Conservation (phyloP, 2,888 invertebrate species). For the Argyresthia goedartella region DNA sequence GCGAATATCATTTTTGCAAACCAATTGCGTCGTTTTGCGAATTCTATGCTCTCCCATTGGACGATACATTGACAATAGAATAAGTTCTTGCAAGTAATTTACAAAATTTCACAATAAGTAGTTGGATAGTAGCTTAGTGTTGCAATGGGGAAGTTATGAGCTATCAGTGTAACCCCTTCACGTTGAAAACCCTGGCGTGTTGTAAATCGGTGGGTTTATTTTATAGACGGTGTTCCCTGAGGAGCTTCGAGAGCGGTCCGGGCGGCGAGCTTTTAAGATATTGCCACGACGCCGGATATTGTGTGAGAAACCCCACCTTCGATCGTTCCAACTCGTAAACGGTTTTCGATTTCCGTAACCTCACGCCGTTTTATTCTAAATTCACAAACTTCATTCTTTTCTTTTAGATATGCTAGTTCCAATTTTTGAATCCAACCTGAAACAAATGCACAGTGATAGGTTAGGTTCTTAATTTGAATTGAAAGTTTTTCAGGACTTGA, state of each 20-base stretch:
- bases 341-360: neutral
- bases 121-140: slow-evolving; percentile 10
- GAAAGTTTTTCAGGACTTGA: slow-evolving; percentile 25
- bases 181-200: slow-evolving; percentile 53
- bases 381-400: neutral
- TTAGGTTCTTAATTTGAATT: slow-evolving; percentile 3
- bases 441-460: too few species aligned
- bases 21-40: slow-evolving; percentile 51
- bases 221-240: slow-evolving; percentile 59
- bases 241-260: slow-evolving; percentile 32
- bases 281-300: slow-evolving; percentile 35
- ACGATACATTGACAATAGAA: slow-evolving; percentile 40
- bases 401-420: too few species aligned
- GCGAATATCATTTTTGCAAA: slow-evolving; percentile 65
- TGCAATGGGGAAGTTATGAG: slow-evolving; percentile 43
- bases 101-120: neutral
- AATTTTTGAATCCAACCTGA: too few species aligned
- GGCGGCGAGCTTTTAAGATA: slow-evolving; percentile 56
- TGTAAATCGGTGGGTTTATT: slow-evolving; percentile 68
- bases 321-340: slow-evolving; percentile 17
- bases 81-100: neutral
- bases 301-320: slow-evolving; percentile 35
- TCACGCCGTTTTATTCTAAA: neutral
- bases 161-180: slow-evolving; percentile 54
- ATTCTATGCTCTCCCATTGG: slow-evolving; percentile 41